Evolutionary conservation across 2,113 vertebrate species (phyloP).

Genomic region (Triplophysa siluroides): DNA sequence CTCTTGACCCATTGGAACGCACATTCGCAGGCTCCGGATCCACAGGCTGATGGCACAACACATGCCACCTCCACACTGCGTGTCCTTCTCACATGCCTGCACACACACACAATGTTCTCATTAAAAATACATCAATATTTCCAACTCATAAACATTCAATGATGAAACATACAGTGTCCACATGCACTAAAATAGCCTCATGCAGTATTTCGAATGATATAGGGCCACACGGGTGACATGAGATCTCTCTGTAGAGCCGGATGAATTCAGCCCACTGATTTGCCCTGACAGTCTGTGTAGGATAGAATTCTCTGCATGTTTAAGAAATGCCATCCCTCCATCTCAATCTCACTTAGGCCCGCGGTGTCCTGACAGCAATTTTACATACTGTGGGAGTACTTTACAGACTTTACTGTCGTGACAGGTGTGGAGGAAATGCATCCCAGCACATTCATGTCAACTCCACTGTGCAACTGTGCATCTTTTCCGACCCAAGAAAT

Average conservation of each 20-base stretch:
- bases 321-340: slow-evolving; percentile 15
- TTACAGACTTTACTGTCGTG: slow-evolving; percentile 27
- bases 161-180: neutral
- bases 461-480: neutral
- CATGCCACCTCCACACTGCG: slow-evolving; percentile 87
- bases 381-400: slow-evolving; percentile 37
- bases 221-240: neutral
- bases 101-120: slow-evolving; percentile 40
- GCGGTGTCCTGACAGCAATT: slow-evolving; percentile 29
- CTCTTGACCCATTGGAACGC: slow-evolving; percentile 84
- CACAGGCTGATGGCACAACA: slow-evolving; percentile 95
- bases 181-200: neutral
- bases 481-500: neutral
- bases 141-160: neutral
- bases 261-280: slow-evolving; percentile 11
- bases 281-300: slow-evolving; percentile 6
- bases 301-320: slow-evolving; percentile 34
- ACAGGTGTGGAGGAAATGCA: slow-evolving; percentile 18
- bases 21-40: slow-evolving; percentile 90
- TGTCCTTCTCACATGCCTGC: slow-evolving; percentile 84
- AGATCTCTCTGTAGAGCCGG: neutral
- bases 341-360: slow-evolving; percentile 28
- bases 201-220: neutral
- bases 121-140: slow-evolving; percentile 29
- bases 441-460: slow-evolving; percentile 15